phyloP scores from a whole-genome alignment of 2,797 vertebrate genomes.

The Balearica regulorum region DNA sequence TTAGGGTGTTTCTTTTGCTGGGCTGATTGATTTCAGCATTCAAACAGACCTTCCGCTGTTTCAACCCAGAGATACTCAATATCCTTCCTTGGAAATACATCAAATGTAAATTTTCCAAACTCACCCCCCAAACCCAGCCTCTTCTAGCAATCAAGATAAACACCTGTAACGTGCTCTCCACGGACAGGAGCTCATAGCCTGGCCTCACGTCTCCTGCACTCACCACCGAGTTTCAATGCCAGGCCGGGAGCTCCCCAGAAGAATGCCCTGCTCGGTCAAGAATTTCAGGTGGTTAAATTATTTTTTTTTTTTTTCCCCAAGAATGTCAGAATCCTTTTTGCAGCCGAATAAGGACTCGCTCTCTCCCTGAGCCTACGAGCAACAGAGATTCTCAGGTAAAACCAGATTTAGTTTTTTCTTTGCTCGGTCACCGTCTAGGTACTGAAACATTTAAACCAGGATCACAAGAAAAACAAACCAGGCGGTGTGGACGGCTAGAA shows the following conservation, averaged over 20 bases:
- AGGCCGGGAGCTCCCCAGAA: background rate
- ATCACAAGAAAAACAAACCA: background rate
- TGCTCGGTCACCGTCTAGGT: background rate
- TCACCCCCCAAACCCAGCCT: background rate
- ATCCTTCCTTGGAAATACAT: background rate
- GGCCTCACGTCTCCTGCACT: background rate
- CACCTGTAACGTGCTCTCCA: too few species aligned
- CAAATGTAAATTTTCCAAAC: background rate
- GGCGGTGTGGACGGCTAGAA: background rate
- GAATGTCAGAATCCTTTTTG: background rate
- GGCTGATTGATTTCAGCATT: background rate
- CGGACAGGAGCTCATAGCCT: background rate
- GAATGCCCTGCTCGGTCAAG: background rate
- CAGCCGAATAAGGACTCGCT: background rate
- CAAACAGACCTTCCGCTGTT: background rate
- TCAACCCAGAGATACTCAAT: background rate
- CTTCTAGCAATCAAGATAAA: background rate
- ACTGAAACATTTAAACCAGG: background rate
- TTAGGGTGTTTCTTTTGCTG: background rate
- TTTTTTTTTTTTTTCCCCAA: background rate
- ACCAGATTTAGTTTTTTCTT: background rate
- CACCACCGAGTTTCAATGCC: background rate
- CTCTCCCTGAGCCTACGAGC: background rate
- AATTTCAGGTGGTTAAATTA: background rate
- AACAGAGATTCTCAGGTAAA: background rate